Base-by-base conservation (phyloP, 1,140 invertebrate species). In the Sinella curviseta region DNA sequence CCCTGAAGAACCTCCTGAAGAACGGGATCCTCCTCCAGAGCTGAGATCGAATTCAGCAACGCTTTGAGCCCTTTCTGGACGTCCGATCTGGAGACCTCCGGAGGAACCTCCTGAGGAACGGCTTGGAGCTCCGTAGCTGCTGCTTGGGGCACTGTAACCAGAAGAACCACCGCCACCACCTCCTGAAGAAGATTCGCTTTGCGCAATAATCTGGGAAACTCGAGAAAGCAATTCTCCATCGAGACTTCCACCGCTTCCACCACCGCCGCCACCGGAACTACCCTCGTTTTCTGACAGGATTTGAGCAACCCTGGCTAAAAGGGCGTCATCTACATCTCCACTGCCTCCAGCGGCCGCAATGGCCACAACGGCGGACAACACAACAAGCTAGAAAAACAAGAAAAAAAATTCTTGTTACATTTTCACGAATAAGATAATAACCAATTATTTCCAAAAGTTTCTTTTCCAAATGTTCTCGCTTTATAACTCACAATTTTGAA, bases 291-390 rank as follows among this genome's bases (percentile, higher is more conserved):
- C 12, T 2, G 4, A 36, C 16, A 80, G 17, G 39, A 80, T 77
- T 77, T 70, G 67, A 36, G 79, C 75, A 74, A 80, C 76, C n/a
- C 79, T 26, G 12, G 65, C 67, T 34, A 80, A 77, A 1, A 80
- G 28, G 8, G 8, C 2, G 39, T 4, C 74, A 48, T 75, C 74
- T 3, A 75, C 74, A 75, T 75, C 35, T 33, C 39, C 54, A 34
- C 30, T 33, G 8, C 48, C 30, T 33, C 75, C 75, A 26, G 75
- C 75, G 14, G 75, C 75, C 8, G 28, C 75, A 31, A 77, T 1
- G 30, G 75, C 75, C 30, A 77, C 78, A 28, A 79, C 48, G 16
- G 74, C 57, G 34, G 74, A 65, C n/a, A 79, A 79, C 60, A 79
- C 74, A 74, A 79, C 39, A 20, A 48, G 20, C 39, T 48, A 20